Evolutionary conservation across 2,888 invertebrate genomes (phyloP).

Genomic region (Asteroscopus sphinx): DNA sequence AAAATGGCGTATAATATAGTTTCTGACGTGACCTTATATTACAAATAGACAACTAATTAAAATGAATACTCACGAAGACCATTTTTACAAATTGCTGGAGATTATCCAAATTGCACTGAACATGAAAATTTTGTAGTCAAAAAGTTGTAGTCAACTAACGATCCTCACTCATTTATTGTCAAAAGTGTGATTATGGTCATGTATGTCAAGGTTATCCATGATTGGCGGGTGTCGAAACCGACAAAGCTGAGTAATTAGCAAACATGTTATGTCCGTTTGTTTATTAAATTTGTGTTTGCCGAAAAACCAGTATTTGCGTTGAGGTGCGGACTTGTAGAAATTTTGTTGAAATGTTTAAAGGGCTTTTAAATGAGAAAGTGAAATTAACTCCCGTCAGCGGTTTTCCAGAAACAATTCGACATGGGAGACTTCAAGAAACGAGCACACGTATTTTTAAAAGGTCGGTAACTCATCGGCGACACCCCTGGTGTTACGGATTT

Average conservation of each 20-base stretch:
- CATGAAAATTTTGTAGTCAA: neutral
- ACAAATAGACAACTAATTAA: neutral
- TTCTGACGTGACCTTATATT: neutral
- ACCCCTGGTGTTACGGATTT: no score
- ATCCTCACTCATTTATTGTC: constrained; percentile 23
- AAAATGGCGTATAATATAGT: no score
- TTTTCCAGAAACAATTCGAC: no score
- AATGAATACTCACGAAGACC: neutral
- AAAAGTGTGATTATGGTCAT: constrained; percentile 40
- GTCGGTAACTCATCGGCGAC: no score
- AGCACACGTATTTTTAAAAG: no score
- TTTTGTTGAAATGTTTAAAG: neutral
- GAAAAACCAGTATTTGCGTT: constrained; percentile 12
- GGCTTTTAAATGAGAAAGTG: constrained; percentile 1
- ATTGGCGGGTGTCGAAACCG: constrained; percentile 44
- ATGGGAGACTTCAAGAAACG: no score
- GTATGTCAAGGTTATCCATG: constrained; percentile 47
- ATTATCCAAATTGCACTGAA: constrained; percentile 11
- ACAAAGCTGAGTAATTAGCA: constrained; percentile 41
- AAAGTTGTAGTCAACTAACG: constrained; percentile 9
- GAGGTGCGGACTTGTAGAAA: neutral
- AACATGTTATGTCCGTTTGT: constrained; percentile 40
- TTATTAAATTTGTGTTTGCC: constrained; percentile 26
- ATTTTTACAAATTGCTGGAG: constrained; percentile 12
- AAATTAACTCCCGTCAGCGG: no score